Evolutionary conservation across 2,797 vertebrate species (phyloP), one percentile per base, ranked within the genome.

Genomic region (Melanotaenia parkinsoni): DNA sequence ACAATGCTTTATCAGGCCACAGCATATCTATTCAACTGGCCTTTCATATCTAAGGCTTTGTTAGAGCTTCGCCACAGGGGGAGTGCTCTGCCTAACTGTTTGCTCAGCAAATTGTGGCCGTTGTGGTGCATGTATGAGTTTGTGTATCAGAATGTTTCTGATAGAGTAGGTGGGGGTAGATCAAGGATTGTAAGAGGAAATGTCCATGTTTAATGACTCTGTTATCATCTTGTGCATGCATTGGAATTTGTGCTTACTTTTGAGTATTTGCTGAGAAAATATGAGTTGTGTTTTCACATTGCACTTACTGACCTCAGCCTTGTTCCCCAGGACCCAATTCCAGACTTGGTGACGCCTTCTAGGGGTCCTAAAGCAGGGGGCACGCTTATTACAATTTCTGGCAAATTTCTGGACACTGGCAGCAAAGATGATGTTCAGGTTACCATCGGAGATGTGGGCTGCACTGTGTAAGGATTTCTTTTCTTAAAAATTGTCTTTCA

Each of bases 371-470:
- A 87, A 94, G 95, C 92, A 0, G 98, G 98, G 0, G 98, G 98
- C 45, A 99, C 97, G 3, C 89, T 91, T 3, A 93, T 99, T 81
- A 97, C 96, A 58, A 97, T 99, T 86, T 90, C 13, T 0, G 98
- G 98, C 50, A 63, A 0, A 1, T 77, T 95, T 79, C 82, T 99
- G 80, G 89, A 96, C 79, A 98, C 96, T 0, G 97, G 96, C 72
- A 98, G 96, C 64, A 92, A 90, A 74, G 94, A 96, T 16, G 98
- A 99, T 33, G 90, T 99, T 70, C 86, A 79, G 16, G 95, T 99
- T 87, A 87, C 84, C 32, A 88, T 98, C 0, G 95, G 87, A n/a
- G 84, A 53, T 13, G 93, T 96, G 87, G 91, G 89, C 56, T 99
- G 98, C 88, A 79, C 80, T 68, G 96, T 99, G 98, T 99, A 96